Percentiles rank a stretch among this genome's conserved stretches.
Conservation (phyloP, 2,888 invertebrate species). For the Leptinotarsa juncta region DNA sequence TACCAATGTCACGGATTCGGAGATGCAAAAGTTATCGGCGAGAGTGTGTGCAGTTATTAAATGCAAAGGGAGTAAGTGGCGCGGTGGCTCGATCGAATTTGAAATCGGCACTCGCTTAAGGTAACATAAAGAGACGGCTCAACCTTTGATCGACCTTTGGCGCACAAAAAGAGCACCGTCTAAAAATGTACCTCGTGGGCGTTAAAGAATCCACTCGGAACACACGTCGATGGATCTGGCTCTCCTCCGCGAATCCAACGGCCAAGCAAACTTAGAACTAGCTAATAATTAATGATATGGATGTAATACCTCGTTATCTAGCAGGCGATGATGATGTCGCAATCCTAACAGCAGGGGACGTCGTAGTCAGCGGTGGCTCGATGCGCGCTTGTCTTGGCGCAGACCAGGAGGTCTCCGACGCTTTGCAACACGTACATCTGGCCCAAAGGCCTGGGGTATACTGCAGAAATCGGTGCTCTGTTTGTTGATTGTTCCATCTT, state of each 20-base stretch:
- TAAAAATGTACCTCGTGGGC: conserved; percentile 53
- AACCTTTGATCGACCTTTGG: conserved; percentile 52
- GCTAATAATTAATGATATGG: conserved; percentile 40
- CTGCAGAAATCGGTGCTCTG: conserved; percentile 49
- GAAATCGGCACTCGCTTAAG: conserved; percentile 33
- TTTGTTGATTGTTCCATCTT: conserved; percentile 44
- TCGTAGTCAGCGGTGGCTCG: conserved; percentile 47
- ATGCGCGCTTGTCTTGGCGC: conserved; percentile 47
- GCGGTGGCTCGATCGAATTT: conserved; percentile 24
- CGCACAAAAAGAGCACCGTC: conserved; percentile 45
- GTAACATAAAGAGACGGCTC: conserved; percentile 38
- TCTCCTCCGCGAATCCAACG: conserved; percentile 17
- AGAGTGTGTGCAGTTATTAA: conserved; percentile 18
- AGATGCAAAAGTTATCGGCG: neutral
- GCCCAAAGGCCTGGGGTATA: conserved; percentile 55
- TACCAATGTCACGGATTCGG: neutral
- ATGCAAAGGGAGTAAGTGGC: conserved; percentile 23
- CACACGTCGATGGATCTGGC: conserved; percentile 3
- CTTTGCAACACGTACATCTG: conserved; percentile 46
- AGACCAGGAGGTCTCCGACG: conserved; percentile 43
- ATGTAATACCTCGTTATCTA: conserved; percentile 40
- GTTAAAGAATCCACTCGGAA: conserved; percentile 44
- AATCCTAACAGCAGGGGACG: conserved; percentile 40
- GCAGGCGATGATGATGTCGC: conserved; percentile 34
- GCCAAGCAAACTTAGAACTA: conserved; percentile 21